phyloP scores from a whole-genome alignment of 2,888 invertebrate genomes.

The Drosophila prostipennis region DNA sequence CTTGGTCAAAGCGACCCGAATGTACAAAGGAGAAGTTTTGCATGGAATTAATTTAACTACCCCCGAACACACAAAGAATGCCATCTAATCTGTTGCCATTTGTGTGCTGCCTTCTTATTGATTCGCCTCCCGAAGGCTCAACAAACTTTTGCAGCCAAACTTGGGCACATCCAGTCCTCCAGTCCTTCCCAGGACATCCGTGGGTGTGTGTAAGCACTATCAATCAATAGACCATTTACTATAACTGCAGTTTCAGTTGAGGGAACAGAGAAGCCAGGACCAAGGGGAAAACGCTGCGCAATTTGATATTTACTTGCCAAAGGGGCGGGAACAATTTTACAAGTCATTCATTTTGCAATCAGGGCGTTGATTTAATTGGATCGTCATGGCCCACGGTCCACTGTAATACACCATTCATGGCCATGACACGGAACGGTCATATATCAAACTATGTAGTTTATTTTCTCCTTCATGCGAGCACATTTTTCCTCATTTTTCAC shows the following conservation, averaged over 20 bases:
- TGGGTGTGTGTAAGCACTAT: conserved; percentile 19
- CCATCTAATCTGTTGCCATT: conserved; percentile 66
- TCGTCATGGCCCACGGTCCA: conserved; percentile 41
- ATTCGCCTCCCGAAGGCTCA: conserved; percentile 41
- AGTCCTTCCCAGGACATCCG: conserved; percentile 7
- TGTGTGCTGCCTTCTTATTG: conserved; percentile 69
- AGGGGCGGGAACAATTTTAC: conserved; percentile 56
- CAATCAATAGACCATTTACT: conserved; percentile 76
- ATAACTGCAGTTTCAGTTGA: conserved; percentile 46
- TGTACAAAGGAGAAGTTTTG: conserved; percentile 65
- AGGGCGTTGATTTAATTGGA: conserved; percentile 70
- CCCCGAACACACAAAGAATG: conserved; percentile 31
- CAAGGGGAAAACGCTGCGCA: conserved; percentile 26
- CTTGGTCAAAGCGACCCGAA: conserved; percentile 7
- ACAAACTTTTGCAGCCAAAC: conserved; percentile 14
- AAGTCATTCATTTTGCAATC: conserved; percentile 75
- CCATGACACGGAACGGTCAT: conserved; percentile 38
- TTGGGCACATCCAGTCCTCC: conserved; percentile 2
- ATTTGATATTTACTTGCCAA: conserved; percentile 56
- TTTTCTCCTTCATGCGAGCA: conserved; percentile 12
- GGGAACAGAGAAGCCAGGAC: conserved; percentile 1
- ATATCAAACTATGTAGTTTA: conserved; percentile 36
- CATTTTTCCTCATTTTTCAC: conserved; percentile 41
- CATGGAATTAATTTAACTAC: conserved; percentile 71
- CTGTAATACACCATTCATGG: conserved; percentile 31